phyloP scores from a whole-genome alignment of 2,888 invertebrate species.

The Peribatodes rhomboidaria region DNA sequence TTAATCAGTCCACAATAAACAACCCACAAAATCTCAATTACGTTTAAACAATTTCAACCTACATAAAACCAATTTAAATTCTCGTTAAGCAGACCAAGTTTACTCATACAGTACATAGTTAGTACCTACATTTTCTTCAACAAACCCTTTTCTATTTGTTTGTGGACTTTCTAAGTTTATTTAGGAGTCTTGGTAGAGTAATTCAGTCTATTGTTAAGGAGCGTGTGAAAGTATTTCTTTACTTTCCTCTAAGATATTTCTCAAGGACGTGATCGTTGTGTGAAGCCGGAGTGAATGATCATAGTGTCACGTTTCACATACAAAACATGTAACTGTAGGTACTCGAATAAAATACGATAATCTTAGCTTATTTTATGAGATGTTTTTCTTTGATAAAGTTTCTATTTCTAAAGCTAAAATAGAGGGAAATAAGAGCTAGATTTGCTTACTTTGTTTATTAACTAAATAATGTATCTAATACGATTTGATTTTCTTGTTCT shows the following conservation, averaged over 20 bases:
- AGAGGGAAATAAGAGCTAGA: too few relatives aligned
- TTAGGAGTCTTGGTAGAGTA: constrained; percentile 38
- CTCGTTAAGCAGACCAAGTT: constrained; percentile 9
- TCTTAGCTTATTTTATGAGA: too few relatives aligned
- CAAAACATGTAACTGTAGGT: constrained; percentile 20
- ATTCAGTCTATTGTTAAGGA: constrained; percentile 56
- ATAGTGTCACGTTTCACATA: constrained; percentile 42
- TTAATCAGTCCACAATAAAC: background rate
- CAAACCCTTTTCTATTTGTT: constrained; percentile 35
- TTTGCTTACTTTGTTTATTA: too few relatives aligned
- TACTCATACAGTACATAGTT: too few relatives aligned
- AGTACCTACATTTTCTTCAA: constrained; percentile 10
- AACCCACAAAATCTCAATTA: background rate
- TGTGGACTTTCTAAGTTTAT: constrained; percentile 35
- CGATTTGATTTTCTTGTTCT: too few relatives aligned
- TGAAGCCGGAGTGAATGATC: constrained; percentile 51
- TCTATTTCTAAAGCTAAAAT: too few relatives aligned
- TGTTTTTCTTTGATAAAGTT: too few relatives aligned
- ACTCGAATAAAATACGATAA: constrained; percentile 1
- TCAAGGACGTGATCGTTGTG: constrained; percentile 65
- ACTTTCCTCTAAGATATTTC: constrained; percentile 63
- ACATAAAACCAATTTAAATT: constrained; percentile 4
- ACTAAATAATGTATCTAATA: too few relatives aligned
- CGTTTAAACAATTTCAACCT: background rate
- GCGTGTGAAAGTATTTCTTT: constrained; percentile 59